Evolutionary conservation across 2,888 invertebrate species (phyloP), one percentile per base, ranked within the genome.

Genomic region (Ophion ellenae): DNA sequence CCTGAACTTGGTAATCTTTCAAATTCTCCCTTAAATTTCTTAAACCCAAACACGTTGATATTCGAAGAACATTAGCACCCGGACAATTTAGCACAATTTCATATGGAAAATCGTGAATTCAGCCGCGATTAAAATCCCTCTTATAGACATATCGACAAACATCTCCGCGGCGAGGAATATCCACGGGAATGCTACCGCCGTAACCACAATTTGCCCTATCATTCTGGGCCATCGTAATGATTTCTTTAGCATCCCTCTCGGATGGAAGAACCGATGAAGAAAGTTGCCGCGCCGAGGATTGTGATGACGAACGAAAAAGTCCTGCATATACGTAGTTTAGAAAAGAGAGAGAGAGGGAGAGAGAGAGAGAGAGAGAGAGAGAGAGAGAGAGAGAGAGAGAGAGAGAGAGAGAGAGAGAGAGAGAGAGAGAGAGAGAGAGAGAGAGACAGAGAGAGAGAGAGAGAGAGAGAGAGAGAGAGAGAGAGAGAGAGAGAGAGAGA

Each of bases 171-270:
- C 36, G 36, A 36, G 36, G 36, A 36, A 57, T 57, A 57, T 57
- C 14, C 2, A 57, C 4, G 11, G 57, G 4, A 57, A 57, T 2
- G 57, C 11, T 11, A n/a, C 14, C 7, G 2, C 5, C 57, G 57
- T 11, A 61, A 20, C 20, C 61, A 69, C 59, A 76, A 76, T 70
- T 76, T 75, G 61, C 61, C 63, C 63, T 76, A 76, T 81, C 81
- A 61, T 64, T 32, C 53, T 14, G 17, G 36, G 47, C 20, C 40
- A 36, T 75, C 69, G 81, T 76, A 70, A 81, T 81, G 69, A 70
- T 70, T 70, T 70, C 73, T 70, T 66, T 9, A 17, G 61, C 63
- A 61, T 24, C 57, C 28, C 2, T 7, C 53, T 61, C 20, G 28
- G 57, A 11, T 69, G 66, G 20, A 64, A 20, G 24, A 14, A 20